Evolutionary conservation across 2,797 vertebrate genomes (phyloP).

Genomic region (Parauchenoglanis punctatus): DNA sequence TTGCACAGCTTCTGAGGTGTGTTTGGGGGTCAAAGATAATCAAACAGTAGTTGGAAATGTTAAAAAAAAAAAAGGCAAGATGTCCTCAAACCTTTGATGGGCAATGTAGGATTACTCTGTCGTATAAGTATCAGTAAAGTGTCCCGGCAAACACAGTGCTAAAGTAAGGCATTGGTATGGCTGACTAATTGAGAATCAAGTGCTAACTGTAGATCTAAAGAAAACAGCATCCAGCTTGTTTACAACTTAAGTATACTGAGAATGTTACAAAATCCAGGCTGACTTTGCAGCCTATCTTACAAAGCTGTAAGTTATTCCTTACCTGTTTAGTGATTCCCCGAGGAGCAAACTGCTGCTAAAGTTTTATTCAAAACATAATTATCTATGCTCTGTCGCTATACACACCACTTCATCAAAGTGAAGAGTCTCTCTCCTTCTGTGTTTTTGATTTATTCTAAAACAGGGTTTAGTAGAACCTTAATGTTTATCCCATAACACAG

Average conservation of each 20-base stretch:
- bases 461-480: neutral
- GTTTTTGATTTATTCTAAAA: neutral
- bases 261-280: constrained; percentile 9
- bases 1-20: neutral
- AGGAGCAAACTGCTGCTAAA: constrained; percentile 24
- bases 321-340: neutral
- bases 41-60: neutral
- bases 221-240: constrained; percentile 14
- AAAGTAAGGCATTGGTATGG: neutral
- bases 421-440: constrained; percentile 1
- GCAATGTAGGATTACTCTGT: neutral
- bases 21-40: neutral
- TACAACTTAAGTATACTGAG: constrained; percentile 13
- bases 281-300: neutral
- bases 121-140: neutral
- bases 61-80: neutral
- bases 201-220: constrained; percentile 5
- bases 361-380: constrained; percentile 25
- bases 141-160: neutral
- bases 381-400: constrained; percentile 7
- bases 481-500: neutral
- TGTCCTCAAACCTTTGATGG: neutral
- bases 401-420: neutral
- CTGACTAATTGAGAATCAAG: neutral
- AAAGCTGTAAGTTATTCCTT: neutral